Percentiles rank a stretch among this genome's conserved stretches.
Conservation (phyloP, 2,888 invertebrate species). For the Stegophylla sp. region DNA sequence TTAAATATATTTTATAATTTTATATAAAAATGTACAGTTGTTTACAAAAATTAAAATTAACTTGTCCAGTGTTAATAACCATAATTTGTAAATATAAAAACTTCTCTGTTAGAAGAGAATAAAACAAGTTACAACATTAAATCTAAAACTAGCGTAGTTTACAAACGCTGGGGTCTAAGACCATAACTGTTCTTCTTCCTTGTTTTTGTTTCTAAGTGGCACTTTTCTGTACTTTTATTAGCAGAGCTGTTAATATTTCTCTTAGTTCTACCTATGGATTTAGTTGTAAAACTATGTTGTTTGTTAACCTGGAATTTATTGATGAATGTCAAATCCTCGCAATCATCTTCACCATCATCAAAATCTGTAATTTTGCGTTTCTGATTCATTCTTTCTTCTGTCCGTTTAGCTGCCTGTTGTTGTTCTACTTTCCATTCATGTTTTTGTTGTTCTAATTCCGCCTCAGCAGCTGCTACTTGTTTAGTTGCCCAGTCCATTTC, state of each 20-base stretch:
- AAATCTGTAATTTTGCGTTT: slow-evolving; percentile 60
- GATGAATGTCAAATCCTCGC: slow-evolving; percentile 64
- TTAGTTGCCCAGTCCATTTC: slow-evolving; percentile 77
- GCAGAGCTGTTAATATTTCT: slow-evolving; percentile 13
- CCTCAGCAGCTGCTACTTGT: slow-evolving; percentile 85
- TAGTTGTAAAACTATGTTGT: slow-evolving; percentile 50
- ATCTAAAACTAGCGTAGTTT: slow-evolving; percentile 59
- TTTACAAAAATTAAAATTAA: slow-evolving; percentile 57
- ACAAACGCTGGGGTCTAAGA: slow-evolving; percentile 49
- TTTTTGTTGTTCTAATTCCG: slow-evolving; percentile 81
- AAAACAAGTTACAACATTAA: slow-evolving; percentile 47
- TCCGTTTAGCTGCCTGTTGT: slow-evolving; percentile 44
- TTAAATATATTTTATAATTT: slow-evolving; percentile 47
- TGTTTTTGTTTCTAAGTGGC: slow-evolving; percentile 1
- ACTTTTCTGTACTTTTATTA: slow-evolving; percentile 17
- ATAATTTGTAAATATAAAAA: slow-evolving; percentile 40
- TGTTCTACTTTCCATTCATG: slow-evolving; percentile 88
- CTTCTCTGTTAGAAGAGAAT: slow-evolving; percentile 50
- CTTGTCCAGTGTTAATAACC: slow-evolving; percentile 53
- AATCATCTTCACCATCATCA: slow-evolving; percentile 73
- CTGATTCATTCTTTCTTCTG: slow-evolving; percentile 61
- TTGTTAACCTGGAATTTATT: slow-evolving; percentile 58
- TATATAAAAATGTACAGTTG: slow-evolving; percentile 59
- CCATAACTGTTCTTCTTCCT: slow-evolving; percentile 53
- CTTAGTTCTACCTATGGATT: slow-evolving; percentile 34